These are phyloP conservation scores for Drosophila kurseongensis DNA, from an alignment of 1,140 invertebrate species.

Conservation along the genomic window DNA sequence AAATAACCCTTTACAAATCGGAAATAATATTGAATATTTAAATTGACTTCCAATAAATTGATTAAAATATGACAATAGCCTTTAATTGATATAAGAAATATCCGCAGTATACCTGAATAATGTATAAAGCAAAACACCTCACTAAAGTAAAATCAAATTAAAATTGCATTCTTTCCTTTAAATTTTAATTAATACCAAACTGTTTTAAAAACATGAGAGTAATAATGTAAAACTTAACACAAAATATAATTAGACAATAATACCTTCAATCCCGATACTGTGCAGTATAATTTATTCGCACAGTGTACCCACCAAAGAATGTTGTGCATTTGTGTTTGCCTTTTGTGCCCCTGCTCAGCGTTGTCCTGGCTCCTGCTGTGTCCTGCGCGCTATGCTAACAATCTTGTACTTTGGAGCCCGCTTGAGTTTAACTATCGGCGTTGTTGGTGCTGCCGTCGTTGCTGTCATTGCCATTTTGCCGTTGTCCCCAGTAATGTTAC, in stretches of 20 bases:
- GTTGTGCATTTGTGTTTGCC: slow-evolving; percentile 68
- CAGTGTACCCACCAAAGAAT: slow-evolving; percentile 47
- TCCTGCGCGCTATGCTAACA: slow-evolving; percentile 55
- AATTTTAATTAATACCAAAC: too few relatives aligned
- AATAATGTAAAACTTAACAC: too few relatives aligned
- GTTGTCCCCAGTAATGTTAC: slow-evolving; percentile 65
- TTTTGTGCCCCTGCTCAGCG: slow-evolving; percentile 56
- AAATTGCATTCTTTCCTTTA: too few relatives aligned
- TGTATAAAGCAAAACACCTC: too few relatives aligned
- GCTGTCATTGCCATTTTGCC: slow-evolving; percentile 59
- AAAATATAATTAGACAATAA: neutral
- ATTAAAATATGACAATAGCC: too few relatives aligned
- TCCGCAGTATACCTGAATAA: too few relatives aligned
- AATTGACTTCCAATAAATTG: too few relatives aligned
- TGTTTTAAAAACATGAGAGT: too few relatives aligned
- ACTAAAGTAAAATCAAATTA: too few relatives aligned
- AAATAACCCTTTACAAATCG: too few relatives aligned
- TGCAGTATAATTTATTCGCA: neutral
- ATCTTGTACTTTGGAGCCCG: slow-evolving; percentile 64
- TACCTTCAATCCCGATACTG: neutral
- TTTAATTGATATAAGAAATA: too few relatives aligned
- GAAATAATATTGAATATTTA: too few relatives aligned
- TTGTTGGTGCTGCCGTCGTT: slow-evolving; percentile 40
- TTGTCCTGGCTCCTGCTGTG: slow-evolving; percentile 47
- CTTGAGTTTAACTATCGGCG: slow-evolving; percentile 56